phyloP scores from a whole-genome alignment of 2,113 vertebrate genomes.

The Spermophilus dauricus region DNA sequence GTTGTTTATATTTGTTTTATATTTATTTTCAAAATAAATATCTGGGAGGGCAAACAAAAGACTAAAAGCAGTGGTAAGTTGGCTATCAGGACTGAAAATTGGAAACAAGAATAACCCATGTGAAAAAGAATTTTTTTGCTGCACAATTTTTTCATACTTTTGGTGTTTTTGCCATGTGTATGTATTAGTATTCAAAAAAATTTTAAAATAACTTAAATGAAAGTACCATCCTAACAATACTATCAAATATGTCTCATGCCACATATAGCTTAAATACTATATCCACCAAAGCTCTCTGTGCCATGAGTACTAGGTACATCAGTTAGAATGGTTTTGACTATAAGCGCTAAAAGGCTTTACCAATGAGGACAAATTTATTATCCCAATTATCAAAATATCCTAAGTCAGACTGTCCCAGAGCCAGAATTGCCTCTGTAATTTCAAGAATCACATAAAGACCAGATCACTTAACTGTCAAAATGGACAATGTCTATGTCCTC shows the following conservation, averaged over 20 bases:
- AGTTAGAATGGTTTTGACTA: background rate
- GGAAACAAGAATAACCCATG: background rate
- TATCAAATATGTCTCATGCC: background rate
- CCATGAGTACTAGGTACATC: background rate
- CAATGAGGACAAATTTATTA: background rate
- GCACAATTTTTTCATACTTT: background rate
- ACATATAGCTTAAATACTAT: background rate
- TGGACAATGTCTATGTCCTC: background rate
- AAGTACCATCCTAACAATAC: constrained; percentile 28
- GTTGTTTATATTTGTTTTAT: background rate
- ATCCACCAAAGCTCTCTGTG: background rate
- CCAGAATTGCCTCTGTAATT: background rate
- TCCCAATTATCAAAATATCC: background rate
- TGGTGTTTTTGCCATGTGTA: background rate
- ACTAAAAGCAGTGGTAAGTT: background rate
- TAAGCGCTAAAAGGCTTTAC: background rate
- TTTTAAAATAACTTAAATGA: constrained; percentile 30
- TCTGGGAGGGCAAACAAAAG: constrained; percentile 22
- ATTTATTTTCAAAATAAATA: constrained; percentile 41
- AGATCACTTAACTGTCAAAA: background rate
- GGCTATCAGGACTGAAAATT: background rate
- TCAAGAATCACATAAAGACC: background rate
- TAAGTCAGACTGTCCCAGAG: background rate
- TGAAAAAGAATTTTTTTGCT: background rate
- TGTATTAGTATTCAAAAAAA: background rate